Evolutionary conservation across 2,113 vertebrate genomes (phyloP).

Genomic region (Hippocampus zosterae): DNA sequence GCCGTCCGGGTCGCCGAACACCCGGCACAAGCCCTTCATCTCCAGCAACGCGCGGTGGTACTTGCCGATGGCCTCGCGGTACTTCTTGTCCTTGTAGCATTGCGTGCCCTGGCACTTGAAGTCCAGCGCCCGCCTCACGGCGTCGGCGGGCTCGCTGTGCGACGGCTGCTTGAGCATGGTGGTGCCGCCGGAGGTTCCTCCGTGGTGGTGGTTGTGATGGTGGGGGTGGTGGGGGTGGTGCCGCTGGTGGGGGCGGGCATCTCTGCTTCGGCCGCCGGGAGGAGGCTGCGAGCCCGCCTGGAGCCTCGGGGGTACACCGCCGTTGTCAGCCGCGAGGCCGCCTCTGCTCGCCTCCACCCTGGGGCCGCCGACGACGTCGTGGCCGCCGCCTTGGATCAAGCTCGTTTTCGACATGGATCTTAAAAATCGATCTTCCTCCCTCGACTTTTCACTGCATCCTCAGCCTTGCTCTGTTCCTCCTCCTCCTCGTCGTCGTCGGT

Average conservation of each 20-base stretch:
- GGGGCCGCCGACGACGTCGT: constrained; percentile 40
- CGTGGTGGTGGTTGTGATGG: not conserved
- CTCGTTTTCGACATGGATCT: constrained; percentile 51
- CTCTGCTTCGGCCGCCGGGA: constrained; percentile 31
- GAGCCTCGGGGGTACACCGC: constrained; percentile 53
- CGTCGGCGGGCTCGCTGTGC: constrained; percentile 72
- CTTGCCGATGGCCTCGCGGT: constrained; percentile 96
- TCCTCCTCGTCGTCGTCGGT: constrained; percentile 6
- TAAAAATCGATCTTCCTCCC: constrained; percentile 3
- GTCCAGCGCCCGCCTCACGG: constrained; percentile 84
- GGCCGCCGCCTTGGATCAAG: constrained; percentile 51
- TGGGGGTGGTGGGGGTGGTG: constrained; percentile 37
- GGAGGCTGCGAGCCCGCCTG: constrained; percentile 62
- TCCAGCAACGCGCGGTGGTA: constrained; percentile 95
- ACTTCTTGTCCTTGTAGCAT: constrained; percentile 99
- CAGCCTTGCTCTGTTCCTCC: constrained; percentile 16
- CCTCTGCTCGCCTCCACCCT: constrained; percentile 50
- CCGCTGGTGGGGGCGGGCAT: constrained; percentile 27
- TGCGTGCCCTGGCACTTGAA: constrained; percentile 94
- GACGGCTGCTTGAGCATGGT: constrained; percentile 64
- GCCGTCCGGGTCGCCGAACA: constrained; percentile 75
- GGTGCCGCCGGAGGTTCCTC: constrained; percentile 36
- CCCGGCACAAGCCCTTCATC: constrained; percentile 86
- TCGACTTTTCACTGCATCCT: constrained; percentile 45
- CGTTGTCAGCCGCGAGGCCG: constrained; percentile 27